phyloP scores from a whole-genome alignment of 2,888 invertebrate species.

The Strigamia transsilvanica region DNA sequence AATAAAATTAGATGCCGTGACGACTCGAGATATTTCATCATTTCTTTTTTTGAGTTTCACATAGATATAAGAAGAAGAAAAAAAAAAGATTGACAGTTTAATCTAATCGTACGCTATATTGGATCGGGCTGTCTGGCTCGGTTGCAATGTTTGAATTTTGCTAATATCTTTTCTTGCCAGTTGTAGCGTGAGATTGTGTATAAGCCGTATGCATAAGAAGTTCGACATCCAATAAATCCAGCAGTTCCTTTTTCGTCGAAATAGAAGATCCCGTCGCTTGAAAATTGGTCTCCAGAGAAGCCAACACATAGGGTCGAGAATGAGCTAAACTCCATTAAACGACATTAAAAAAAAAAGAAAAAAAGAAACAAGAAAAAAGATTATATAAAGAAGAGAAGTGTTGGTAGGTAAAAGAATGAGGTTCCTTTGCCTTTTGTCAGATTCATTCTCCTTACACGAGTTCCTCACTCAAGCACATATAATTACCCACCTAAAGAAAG shows the following conservation, averaged over 20 bases:
- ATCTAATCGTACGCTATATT: slow-evolving; percentile 30
- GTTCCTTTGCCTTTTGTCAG: background rate
- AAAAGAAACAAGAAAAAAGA: background rate
- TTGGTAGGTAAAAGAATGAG: background rate
- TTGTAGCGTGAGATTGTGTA: slow-evolving; percentile 26
- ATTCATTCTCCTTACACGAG: slow-evolving; percentile 2
- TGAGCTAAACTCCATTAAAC: slow-evolving; percentile 21
- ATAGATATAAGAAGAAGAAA: background rate
- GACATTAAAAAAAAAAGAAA: background rate
- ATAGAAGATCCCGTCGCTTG: slow-evolving; percentile 2
- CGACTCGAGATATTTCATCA: slow-evolving; percentile 26
- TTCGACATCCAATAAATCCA: slow-evolving; percentile 30
- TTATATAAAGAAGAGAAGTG: background rate
- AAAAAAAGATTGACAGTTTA: slow-evolving; percentile 30
- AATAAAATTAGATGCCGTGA: slow-evolving; percentile 26
- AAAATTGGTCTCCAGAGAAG: slow-evolving; percentile 30
- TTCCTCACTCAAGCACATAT: slow-evolving; percentile 7
- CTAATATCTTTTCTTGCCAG: slow-evolving; percentile 30
- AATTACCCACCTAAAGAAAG: background rate
- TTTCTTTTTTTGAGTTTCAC: background rate
- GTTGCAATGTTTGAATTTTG: slow-evolving; percentile 30
- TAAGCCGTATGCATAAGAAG: slow-evolving; percentile 21
- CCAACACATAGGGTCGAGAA: slow-evolving; percentile 15
- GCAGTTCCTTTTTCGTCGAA: slow-evolving; percentile 13
- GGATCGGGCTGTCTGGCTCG: slow-evolving; percentile 30